Conservation (phyloP, 2,113 vertebrate genomes). For the Panthera uncia region DNA sequence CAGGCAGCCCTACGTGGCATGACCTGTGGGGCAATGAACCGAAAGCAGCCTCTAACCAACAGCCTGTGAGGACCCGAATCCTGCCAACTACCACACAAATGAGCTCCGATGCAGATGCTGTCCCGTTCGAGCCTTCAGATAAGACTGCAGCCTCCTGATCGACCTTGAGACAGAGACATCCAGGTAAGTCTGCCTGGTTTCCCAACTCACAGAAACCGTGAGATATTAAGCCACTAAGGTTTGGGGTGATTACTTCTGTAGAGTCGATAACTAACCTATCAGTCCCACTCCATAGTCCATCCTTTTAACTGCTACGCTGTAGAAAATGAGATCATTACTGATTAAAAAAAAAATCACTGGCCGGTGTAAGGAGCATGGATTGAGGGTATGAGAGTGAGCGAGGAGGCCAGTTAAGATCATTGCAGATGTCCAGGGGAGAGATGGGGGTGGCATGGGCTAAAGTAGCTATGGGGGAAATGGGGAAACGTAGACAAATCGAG, state of each 20-base stretch:
- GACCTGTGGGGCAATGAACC: not conserved
- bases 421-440: not conserved
- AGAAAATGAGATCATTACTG: not conserved
- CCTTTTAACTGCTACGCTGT: not conserved
- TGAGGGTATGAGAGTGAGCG: not conserved
- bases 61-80: not conserved
- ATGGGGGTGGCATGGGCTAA: not conserved
- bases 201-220: not conserved
- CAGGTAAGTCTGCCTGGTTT: not conserved
- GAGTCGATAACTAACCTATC: not conserved
- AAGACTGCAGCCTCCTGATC: not conserved
- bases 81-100: not conserved
- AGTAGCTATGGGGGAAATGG: not conserved
- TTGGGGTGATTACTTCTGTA: not conserved
- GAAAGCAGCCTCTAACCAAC: not conserved
- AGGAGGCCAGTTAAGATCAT: not conserved
- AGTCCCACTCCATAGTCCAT: not conserved
- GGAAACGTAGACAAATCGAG: not conserved
- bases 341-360: not conserved
- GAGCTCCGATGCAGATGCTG: not conserved
- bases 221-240: not conserved
- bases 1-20: not conserved
- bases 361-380: not conserved
- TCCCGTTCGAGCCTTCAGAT: not conserved
- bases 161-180: not conserved